Evolutionary conservation across 2,888 invertebrate genomes (phyloP), one percentile per base, ranked within the genome.

Genomic region (Dione vanillae): DNA sequence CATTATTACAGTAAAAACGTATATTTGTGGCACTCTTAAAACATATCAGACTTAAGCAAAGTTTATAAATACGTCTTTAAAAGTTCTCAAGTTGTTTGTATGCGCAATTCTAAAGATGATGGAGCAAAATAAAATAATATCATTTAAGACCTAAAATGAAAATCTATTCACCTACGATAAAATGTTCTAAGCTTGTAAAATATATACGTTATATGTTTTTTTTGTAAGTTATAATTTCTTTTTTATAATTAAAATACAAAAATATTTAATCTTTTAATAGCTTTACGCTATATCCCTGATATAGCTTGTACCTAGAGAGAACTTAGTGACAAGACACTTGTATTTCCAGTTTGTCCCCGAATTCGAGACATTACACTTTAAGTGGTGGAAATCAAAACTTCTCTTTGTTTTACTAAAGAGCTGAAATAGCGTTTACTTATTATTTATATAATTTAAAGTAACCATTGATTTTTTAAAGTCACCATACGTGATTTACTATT

Each of bases 41-140:
- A 20, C 51, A 51, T 40, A 12, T 47, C 11, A 54, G 27, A 54
- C 54, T 56, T 47, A 16, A 20, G 51, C 51, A 8, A 64, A 69
- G 54, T 64, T n/a, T 40, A 47, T 16, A 45, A 69, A 64, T 40
- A 51, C 64, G 45, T 54, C 47, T 64, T 69, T 64, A 54, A 47
- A 64, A 69, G 47, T 69, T 64, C 16, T 62, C 5, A 64, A 56
- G 27, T 64, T 43, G 52, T 64, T 69, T 69, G 54, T 62, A 64
- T 54, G 69, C 45, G 61, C 54, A 45, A 61, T 51, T 62, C 37
- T 20, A 54, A 64, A 61, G 61, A 61, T 20, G 19, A 68, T 16
- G 51, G 52, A 8, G 37, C 20, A n/a, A 41, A 62, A 54, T 61
- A 45, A 67, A 59, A 49, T 52, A 14, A 11, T 20, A 45, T 59